Evolutionary conservation across 1,140 invertebrate species (phyloP), one percentile per base, ranked within the genome.

Genomic region (Lepidostoma basale): DNA sequence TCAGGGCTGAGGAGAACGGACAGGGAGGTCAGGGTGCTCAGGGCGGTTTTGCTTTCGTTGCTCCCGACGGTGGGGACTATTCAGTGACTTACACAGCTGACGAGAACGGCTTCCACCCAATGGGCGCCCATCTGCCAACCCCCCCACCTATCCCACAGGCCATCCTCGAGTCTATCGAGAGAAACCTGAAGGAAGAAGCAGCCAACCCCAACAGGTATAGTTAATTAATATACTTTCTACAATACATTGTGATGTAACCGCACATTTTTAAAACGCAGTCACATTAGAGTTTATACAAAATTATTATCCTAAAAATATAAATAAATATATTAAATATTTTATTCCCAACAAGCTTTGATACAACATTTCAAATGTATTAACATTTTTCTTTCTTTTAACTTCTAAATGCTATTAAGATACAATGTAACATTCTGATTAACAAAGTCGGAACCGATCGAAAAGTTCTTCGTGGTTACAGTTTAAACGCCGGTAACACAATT

Each of bases 21-120:
- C 42, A 56, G 22, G 86, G 86, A 63, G 84, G 86, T 0, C 85
- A 87, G 65, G 85, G 85, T 0, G 88, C 85, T 0, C 82, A 86
- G 12, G 91, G 91, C 1, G 86, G 84, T 0, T 93, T 88, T 79
- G 88, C 87, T 3, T 94, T 92, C 81, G 89, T 87, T 3, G 88
- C 87, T 20, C 88, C 89, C 1, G 90, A 93, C 72, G 92, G 92
- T 1, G 82, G 88, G 18, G 79, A 86, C 47, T 86, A 91, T 65
- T 81, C 84, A 1, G 76, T 94, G 14, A 86, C 86, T 3, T 95
- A 94, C 82, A 87, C 88, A 18, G 92, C 92, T 22, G 91, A 93
- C 72, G 90, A 93, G 75, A 89, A 90, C 68, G 91, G 91, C 10
- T 94, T 92, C 81, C 88, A 88, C 68, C 89, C 90, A 1, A 78